Evolutionary conservation across 2,797 vertebrate genomes (phyloP), one percentile per base, ranked within the genome.

Genomic region (Phoeniculus purpureus): DNA sequence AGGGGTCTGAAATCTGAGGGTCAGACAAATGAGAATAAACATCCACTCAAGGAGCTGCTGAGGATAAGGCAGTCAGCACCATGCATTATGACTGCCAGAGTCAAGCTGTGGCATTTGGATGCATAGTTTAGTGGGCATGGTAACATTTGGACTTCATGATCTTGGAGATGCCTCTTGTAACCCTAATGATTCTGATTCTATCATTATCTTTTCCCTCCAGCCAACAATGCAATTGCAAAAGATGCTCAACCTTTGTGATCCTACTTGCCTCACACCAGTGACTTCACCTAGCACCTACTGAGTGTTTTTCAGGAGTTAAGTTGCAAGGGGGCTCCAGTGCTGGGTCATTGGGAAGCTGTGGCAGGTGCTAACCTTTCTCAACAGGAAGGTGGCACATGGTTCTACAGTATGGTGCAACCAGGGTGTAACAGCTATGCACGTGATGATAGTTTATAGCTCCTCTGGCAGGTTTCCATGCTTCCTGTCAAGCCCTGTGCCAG

Each of bases 281-380:
- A 0, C 47, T 59, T 45, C 64, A 23, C 14, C 22, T 40, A 1
- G 6, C 5, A 6, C 22, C 2, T 6, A 2, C 3, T 0, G 12
- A 14, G 27, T 2, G 26, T 19, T 65, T 29, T 37, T 52, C 55
- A 47, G 6, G 74, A 20, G 11, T 9, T 10, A 9, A 51, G 25
- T 17, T 0, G 0, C 31, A 3, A 20, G 55, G 40, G n/a, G 60
- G 14, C 54, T 26, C 7, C 13, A 5, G 59, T 2, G n/a, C 62
- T 56, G 77, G 45, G 40, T 16, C 3, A 6, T 0, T 7, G 59
- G 55, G 52, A 31, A 56, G 11, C 7, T 7, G n/a, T 0, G 2
- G 29, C 66, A 37, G 48, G 32, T 48, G 14, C 32, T 70, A 83
- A n/a, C 17, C 45, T 47, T 8, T 25, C 56, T 78, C 0, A 1